phyloP scores from a whole-genome alignment of 2,113 vertebrate genomes.

The Dipodomys merriami region DNA sequence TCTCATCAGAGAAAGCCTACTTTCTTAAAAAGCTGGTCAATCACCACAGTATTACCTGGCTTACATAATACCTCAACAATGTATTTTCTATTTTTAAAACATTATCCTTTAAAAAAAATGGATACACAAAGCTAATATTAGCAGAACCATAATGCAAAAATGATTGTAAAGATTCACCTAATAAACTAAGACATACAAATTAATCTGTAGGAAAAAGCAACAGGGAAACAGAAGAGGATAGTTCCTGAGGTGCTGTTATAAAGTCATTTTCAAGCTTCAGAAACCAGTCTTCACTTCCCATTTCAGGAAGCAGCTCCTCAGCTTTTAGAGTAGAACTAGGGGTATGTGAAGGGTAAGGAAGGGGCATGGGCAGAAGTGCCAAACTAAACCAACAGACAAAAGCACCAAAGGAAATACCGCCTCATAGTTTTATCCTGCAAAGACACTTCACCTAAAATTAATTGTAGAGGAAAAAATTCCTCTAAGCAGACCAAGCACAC shows the following conservation, averaged over 20 bases:
- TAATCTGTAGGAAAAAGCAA: neutral
- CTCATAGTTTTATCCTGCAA: neutral
- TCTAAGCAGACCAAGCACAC: neutral
- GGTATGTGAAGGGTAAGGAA: neutral
- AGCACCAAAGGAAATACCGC: neutral
- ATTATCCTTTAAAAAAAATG: too few species aligned
- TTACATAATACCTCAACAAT: constrained; percentile 25
- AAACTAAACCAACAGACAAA: neutral
- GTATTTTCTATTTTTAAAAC: neutral
- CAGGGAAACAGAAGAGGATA: neutral
- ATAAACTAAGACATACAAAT: neutral
- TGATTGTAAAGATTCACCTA: neutral
- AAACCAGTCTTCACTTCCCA: neutral
- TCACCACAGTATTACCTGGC: neutral
- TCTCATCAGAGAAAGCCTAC: neutral
- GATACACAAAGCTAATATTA: neutral
- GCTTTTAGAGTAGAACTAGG: neutral
- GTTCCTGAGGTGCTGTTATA: neutral
- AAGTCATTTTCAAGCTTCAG: constrained; percentile 15
- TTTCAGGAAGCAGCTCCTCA: neutral
- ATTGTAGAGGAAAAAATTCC: neutral
- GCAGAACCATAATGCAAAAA: neutral
- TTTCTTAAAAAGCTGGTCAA: constrained; percentile 28
- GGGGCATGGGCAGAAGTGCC: neutral
- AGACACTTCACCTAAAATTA: neutral